Percentiles rank a stretch among this genome's conserved stretches.
These are phyloP conservation scores for Mohoua ochrocephala DNA, from an alignment of 2,113 vertebrate genomes.

Conservation along the genomic window DNA sequence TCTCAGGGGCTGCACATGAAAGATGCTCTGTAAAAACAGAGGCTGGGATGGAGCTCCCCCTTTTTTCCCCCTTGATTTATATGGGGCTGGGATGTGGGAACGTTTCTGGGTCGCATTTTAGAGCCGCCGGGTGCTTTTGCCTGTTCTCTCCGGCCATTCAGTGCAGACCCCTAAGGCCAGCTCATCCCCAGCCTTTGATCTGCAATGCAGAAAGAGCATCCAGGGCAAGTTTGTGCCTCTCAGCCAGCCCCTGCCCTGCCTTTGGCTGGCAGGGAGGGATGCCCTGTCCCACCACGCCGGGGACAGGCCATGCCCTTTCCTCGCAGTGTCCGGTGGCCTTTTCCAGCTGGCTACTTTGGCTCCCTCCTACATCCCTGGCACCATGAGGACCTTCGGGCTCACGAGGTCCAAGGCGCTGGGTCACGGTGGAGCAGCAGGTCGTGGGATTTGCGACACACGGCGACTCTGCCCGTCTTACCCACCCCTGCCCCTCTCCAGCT, in stretches of 20 bases:
- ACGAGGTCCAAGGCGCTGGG: neutral
- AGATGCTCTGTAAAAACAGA: constrained; percentile 62
- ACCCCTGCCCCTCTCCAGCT: neutral
- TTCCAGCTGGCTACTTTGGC: neutral
- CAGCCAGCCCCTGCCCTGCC: neutral
- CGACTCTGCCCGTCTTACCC: fast-evolving
- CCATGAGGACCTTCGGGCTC: neutral
- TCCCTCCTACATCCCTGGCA: neutral
- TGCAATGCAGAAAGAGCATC: constrained; percentile 47
- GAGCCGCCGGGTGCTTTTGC: constrained; percentile 3
- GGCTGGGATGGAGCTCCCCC: neutral
- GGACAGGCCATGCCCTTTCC: neutral
- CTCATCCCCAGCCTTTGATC: constrained; percentile 46
- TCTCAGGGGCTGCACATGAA: constrained; percentile 59
- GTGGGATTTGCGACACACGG: neutral
- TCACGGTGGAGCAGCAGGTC: neutral
- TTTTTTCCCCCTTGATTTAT: constrained; percentile 45
- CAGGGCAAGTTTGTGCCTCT: neutral
- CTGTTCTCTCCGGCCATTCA: constrained; percentile 37
- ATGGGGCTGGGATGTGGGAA: constrained; percentile 63
- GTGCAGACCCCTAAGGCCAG: constrained; percentile 27
- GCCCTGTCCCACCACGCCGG: fast-evolving
- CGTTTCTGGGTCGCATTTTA: constrained; percentile 24
- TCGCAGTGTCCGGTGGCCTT: neutral
- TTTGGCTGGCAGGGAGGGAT: neutral